Percentiles rank a stretch among this genome's conserved stretches.
These are phyloP conservation scores for Paralvinella palmiformis DNA, from an alignment of 1,140 invertebrate species.

Conservation along the genomic window DNA sequence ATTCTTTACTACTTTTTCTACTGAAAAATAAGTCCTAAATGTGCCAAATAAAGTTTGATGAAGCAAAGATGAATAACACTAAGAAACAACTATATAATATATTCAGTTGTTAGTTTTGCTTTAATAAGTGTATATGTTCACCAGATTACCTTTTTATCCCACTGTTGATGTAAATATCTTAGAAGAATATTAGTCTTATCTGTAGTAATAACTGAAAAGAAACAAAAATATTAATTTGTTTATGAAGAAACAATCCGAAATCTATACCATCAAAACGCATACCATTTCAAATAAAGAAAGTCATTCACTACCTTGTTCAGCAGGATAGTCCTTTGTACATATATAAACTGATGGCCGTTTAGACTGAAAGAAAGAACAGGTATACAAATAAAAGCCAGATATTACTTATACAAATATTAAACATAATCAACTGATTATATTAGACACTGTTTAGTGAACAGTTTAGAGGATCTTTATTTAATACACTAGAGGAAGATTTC, in stretches of 20 bases:
- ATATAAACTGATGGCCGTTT: slow-evolving; percentile 84
- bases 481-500: not conserved
- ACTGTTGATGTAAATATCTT: slow-evolving; percentile 87
- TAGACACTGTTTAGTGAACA: not conserved
- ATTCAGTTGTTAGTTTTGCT: too few species aligned
- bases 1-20: too few species aligned
- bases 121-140: too few species aligned
- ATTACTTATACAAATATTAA: not conserved
- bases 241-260: slow-evolving; percentile 21
- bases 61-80: too few species aligned
- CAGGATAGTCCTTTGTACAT: slow-evolving; percentile 80
- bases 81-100: too few species aligned
- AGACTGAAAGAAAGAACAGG: slow-evolving; percentile 39
- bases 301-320: slow-evolving; percentile 76
- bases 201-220: slow-evolving; percentile 79
- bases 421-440: not conserved
- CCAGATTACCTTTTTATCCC: slow-evolving; percentile 72
- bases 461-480: not conserved
- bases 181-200: slow-evolving; percentile 86
- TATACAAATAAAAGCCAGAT: not conserved
- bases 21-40: too few species aligned
- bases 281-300: slow-evolving; percentile 12
- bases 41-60: too few species aligned
- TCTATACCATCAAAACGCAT: slow-evolving; percentile 23
- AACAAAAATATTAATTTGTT: slow-evolving; percentile 28